Evolutionary conservation across 2,797 vertebrate genomes (phyloP), one percentile per base, ranked within the genome.

Genomic region (Ciconia nigra): DNA sequence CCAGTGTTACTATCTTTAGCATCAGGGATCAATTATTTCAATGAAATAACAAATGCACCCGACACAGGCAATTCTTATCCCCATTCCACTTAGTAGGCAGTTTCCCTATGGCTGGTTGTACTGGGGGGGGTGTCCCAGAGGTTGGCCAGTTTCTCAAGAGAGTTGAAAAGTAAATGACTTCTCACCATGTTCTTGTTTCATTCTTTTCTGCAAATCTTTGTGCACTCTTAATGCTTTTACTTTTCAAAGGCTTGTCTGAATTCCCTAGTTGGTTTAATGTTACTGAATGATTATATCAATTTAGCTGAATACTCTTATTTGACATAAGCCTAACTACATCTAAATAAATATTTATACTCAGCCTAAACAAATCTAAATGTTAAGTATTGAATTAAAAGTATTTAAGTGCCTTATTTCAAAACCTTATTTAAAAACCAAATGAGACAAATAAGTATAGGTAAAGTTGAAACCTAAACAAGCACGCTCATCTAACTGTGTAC

Each of bases 341-440:
- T 65, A 93, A 92, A 95, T 95, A 91, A 92, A 85, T 94, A 87
- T 78, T 96, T 96, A 91, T 91, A 78, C 62, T 69, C 57, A 42
- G 17, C 59, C 67, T 85, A 89, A 95, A 92, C 79, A 87, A 93
- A 88, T 78, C 47, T 85, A 83, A 90, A 92, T 91, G 47, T 89
- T 83, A 93, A 80, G 57, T 92, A 58, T 86, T 78, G 55, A 49
- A 51, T 87, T 89, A 51, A 83, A 91, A 91, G 49, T 86, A 54
- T 86, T 92, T 81, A 93, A 87, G 66, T 79, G 31, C 35, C 54
- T 93, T 76, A 81, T 91, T 95, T 93, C 71, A 83, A 85, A 95
- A 91, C 44, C 44, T 94, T 51, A 47, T 79, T 93, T 95, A 28
- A 89, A 92, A 92, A 55, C 0, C 62, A 93, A 79, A 77, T 71